These are phyloP conservation scores for Alloscopus bannaensis DNA, from an alignment of 2,888 invertebrate species.

Conservation along the genomic window DNA sequence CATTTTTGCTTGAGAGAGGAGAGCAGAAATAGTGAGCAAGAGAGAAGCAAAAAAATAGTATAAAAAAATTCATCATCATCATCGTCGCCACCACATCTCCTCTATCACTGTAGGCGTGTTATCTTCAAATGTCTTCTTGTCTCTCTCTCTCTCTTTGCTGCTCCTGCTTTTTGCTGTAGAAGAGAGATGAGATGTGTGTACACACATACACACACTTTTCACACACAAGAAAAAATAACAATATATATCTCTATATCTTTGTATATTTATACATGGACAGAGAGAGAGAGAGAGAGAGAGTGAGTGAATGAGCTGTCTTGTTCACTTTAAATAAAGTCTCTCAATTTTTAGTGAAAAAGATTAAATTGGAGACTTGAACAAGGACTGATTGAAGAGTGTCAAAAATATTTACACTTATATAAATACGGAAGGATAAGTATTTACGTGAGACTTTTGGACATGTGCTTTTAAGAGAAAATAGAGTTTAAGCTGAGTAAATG, in stretches of 20 bases:
- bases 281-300: constrained; percentile 29
- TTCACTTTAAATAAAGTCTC: too few species aligned
- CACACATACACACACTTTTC: constrained; percentile 37
- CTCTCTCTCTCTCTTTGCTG: neutral
- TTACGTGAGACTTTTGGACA: too few species aligned
- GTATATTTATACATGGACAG: constrained; percentile 57
- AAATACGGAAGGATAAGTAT: too few species aligned
- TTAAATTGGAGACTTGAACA: too few species aligned
- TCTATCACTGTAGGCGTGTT: constrained; percentile 60
- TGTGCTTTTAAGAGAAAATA: too few species aligned
- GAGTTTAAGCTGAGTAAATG: too few species aligned
- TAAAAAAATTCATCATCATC: constrained; percentile 49
- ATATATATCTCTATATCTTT: too few species aligned
- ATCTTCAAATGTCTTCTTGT: constrained; percentile 52
- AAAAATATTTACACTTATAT: too few species aligned
- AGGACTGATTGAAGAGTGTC: too few species aligned
- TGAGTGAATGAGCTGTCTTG: too few species aligned
- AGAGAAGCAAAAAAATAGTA: constrained; percentile 26
- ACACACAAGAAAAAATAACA: too few species aligned
- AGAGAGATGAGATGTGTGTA: constrained; percentile 47
- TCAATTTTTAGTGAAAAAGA: too few species aligned
- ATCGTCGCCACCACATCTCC: constrained; percentile 23
- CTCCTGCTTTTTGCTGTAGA: neutral
- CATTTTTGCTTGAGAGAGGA: constrained; percentile 6
- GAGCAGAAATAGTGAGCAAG: constrained; percentile 12